Evolutionary conservation across 2,797 vertebrate species (phyloP), one percentile per base, ranked within the genome.

Genomic region (Myioborus miniatus): DNA sequence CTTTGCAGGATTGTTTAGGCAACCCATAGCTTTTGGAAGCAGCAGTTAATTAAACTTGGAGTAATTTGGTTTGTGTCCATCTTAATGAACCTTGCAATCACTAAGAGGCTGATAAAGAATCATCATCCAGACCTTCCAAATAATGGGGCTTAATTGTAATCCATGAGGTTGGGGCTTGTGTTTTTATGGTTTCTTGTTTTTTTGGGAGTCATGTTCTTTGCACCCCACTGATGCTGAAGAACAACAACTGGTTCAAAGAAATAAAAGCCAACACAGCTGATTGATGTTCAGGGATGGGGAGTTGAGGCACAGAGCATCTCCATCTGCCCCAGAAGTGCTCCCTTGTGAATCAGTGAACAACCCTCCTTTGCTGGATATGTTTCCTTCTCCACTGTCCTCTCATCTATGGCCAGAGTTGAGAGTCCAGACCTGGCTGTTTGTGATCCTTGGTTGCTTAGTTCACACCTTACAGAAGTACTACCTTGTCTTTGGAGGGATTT

Each of bases 281-380:
- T n/a, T 74, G 64, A 29, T 56, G 53, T 18, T 29, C 26, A 60
- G 29, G 16, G 15, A 2, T 26, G 20, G 20, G 27, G 15, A 55
- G 9, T 0, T 49, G 56, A 74, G 87, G 24, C 27, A 24, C 0
- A 0, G 30, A 70, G 15, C 43, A 30, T 39, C 63, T 81, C 53
- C 11, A 3, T 47, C 75, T 79, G 37, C 50, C 55, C 60, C 47
- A 12, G 26, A 29, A 65, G 24, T 14, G 18, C 34, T 86, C 19
- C 39, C 12, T 1, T 3, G n/a, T 32, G 60, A 75, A 75, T 18
- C 39, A 50, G 44, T 4, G 14, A 36, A 16, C 1, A 15, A 12
- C 43, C 11, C 3, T 79, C 20, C 43, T 86, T 32, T 62, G 34
- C 64, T 77, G 39, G 27, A 34, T 62, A n/a, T 58, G 11, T 29